Evolutionary conservation across 2,797 vertebrate genomes (phyloP).

Genomic region (Emydoidea blandingii): DNA sequence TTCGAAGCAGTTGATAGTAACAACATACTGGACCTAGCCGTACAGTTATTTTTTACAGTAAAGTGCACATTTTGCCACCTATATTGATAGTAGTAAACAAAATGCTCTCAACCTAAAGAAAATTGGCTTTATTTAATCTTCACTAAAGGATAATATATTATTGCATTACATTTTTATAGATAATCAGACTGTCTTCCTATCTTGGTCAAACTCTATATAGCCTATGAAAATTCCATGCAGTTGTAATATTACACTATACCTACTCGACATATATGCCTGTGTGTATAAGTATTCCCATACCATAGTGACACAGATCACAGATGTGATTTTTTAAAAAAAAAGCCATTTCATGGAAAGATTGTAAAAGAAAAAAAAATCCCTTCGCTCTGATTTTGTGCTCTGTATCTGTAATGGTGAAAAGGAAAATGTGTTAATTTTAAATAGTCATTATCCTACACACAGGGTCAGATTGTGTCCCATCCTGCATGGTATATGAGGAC

Average conservation of each 20-base stretch:
- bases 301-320: not conserved
- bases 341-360: not conserved
- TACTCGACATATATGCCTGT: not conserved
- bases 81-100: slow-evolving; percentile 57
- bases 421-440: not conserved
- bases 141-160: slow-evolving; percentile 26
- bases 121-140: slow-evolving; percentile 57
- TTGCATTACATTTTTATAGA: slow-evolving; percentile 17
- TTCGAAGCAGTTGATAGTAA: slow-evolving; percentile 26
- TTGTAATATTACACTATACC: not conserved
- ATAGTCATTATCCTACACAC: not conserved
- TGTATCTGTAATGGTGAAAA: not conserved
- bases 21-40: not conserved
- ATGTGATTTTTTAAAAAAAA: not conserved
- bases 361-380: not conserved
- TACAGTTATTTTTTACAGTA: slow-evolving; percentile 38
- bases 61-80: slow-evolving; percentile 35
- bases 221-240: not conserved
- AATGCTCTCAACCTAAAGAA: slow-evolving; percentile 58
- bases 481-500: fast-evolving
- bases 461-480: not conserved
- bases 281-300: not conserved
- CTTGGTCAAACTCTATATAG: not conserved
- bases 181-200: slow-evolving; percentile 19
- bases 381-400: not conserved